Evolutionary conservation across 2,113 vertebrate species (phyloP), one percentile per base, ranked within the genome.

Genomic region (Capra hircus): DNA sequence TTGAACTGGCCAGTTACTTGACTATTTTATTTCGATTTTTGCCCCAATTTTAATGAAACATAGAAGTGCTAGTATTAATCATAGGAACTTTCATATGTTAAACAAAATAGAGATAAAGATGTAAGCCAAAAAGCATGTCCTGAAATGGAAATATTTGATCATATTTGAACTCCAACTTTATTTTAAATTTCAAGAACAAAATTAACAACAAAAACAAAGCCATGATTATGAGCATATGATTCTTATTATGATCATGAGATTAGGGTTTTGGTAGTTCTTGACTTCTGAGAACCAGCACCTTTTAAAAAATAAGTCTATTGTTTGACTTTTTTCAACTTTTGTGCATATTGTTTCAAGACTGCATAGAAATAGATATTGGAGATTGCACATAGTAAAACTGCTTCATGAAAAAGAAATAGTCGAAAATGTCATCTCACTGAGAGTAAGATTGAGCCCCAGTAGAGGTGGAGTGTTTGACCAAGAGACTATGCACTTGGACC

Each of bases 161-260:
- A 78, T 36, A 57, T 87, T 96, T 91, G 50, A 97, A 74, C 28
- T 71, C 83, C 55, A 92, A 11, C 7, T 96, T 95, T 97, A 23
- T 85, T 95, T 96, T 91, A 15, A 33, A 93, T 94, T 92, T 91
- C 14, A 93, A 96, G 53, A 91, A 60, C 33, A 96, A 97, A 95
- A 82, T 86, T 67, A 95, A 86, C 21, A 82, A 45, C 7, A 84
- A 71, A 15, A 50, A 52, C 17, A 95, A 95, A 82, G 25, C 25
- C n/a, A 94, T 84, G 6, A 52, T 95, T 71, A 71, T 71, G n/a
- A 71, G 19, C n/a, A 40, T 71, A 74, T 74, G 77, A 87, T 83
- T 89, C 36, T 71, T 11, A 23, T 40, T 71, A 40, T 23, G 67
- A 40, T 71, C 67, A 23, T n/a, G 60, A 84, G 43, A 88, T 80